phyloP scores from a whole-genome alignment of 2,888 invertebrate genomes.

The Morpho deidamia region DNA sequence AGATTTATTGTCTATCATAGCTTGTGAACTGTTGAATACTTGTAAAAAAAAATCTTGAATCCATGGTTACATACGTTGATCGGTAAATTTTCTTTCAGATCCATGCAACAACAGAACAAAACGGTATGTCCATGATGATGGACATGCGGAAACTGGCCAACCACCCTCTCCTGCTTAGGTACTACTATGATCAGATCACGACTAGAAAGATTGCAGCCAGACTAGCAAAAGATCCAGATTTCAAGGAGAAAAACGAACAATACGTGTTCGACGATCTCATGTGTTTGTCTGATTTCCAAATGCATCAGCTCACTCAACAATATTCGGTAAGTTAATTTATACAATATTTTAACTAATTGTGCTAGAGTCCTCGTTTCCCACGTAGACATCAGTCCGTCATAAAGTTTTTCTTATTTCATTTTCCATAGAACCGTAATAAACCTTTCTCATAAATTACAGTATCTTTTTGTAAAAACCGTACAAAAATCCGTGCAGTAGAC shows the following conservation, averaged over 20 bases:
- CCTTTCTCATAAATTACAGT: no score
- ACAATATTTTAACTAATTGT: no score
- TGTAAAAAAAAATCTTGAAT: no score
- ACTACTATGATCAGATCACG: slow-evolving; percentile 82
- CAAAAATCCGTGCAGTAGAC: no score
- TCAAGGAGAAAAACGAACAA: slow-evolving; percentile 87
- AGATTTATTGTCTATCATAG: no score
- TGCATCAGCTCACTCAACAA: slow-evolving; percentile 86
- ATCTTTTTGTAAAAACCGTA: no score
- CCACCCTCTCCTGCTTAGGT: slow-evolving; percentile 91
- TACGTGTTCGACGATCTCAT: slow-evolving; percentile 92
- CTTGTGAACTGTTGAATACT: no score
- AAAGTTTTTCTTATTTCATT: no score
- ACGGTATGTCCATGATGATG: slow-evolving; percentile 91
- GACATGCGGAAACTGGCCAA: slow-evolving; percentile 95
- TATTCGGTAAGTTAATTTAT: slow-evolving; percentile 75
- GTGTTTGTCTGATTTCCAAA: slow-evolving; percentile 94
- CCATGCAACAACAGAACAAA: slow-evolving; percentile 76
- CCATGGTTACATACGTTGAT: no score
- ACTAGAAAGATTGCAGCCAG: slow-evolving; percentile 83
- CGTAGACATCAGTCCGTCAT: no score
- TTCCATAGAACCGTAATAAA: no score
- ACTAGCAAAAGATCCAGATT: slow-evolving; percentile 81
- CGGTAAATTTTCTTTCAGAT: slow-evolving; percentile 41
- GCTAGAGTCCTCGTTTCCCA: no score